phyloP scores from a whole-genome alignment of 2,113 vertebrate genomes.

The Carassius carassius region DNA sequence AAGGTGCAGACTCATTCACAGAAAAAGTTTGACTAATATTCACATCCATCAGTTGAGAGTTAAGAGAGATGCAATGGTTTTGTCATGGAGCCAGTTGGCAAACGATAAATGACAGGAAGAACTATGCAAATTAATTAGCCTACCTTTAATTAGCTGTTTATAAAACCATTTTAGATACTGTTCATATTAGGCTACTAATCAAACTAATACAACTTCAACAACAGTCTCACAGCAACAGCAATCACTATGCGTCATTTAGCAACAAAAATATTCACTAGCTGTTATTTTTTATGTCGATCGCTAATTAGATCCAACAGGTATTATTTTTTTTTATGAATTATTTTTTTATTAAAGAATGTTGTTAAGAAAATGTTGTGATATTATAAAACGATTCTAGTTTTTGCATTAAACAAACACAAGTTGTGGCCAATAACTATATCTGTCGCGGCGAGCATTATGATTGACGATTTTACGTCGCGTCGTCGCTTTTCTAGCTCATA shows the following conservation, averaged over 20 bases:
- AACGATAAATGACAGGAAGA: not conserved
- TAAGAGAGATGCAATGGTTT: not conserved
- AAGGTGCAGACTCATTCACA: no score
- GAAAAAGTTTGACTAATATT: not conserved
- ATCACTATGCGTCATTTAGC: not conserved
- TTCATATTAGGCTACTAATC: not conserved
- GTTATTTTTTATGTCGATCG: not conserved
- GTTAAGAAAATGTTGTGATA: not conserved
- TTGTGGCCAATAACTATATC: not conserved
- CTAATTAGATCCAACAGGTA: conserved; percentile 19
- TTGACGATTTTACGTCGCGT: not conserved
- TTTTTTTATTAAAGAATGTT: not conserved
- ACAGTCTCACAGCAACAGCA: not conserved
- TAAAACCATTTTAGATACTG: not conserved
- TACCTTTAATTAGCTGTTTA: not conserved
- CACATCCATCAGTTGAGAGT: not conserved
- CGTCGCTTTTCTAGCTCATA: not conserved
- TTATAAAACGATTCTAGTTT: not conserved
- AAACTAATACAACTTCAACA: not conserved
- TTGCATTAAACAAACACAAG: not conserved
- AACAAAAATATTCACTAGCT: not conserved
- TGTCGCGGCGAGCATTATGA: not conserved
- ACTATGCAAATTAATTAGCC: not conserved
- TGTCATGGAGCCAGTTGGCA: not conserved
- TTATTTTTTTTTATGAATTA: not conserved